Conservation (phyloP, 2,113 vertebrate species). For the Blennius ocellaris region DNA sequence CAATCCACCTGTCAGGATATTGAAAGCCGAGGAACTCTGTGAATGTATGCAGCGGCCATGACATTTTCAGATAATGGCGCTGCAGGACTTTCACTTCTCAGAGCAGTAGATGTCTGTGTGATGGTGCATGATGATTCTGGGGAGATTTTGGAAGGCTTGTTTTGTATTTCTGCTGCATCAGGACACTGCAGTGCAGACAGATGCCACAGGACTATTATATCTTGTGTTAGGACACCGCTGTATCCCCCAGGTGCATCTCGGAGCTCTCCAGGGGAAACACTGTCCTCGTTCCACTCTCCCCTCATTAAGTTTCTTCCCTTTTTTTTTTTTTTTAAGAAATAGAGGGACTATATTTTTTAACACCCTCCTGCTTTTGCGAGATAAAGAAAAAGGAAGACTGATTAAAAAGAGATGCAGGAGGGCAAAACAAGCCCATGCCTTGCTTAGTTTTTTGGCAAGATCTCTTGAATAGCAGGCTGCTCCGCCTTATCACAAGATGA, state of each 20-base stretch:
- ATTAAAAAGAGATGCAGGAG: not conserved
- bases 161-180: conserved; percentile 28
- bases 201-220: conserved; percentile 38
- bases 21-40: conserved; percentile 14
- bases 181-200: conserved; percentile 41
- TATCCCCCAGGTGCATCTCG: conserved; percentile 46
- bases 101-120: conserved; percentile 14
- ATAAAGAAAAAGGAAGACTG: not conserved
- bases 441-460: not conserved
- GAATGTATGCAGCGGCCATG: conserved; percentile 1
- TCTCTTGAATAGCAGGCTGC: conserved; percentile 3
- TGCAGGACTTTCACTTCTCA: not conserved
- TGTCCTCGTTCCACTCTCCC: conserved; percentile 57
- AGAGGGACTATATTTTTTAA: not conserved
- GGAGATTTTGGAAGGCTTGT: not conserved
- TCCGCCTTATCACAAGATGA: conserved; percentile 10
- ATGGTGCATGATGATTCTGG: conserved; percentile 4
- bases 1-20: conserved; percentile 5
- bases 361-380: not conserved
- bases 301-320: conserved; percentile 38
- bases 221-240: conserved; percentile 30
- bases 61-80: not conserved
- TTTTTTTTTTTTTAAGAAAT: conserved; percentile 8
- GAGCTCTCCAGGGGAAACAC: conserved; percentile 29
- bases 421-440: not conserved